Base-by-base conservation (phyloP, 1,140 invertebrate genomes). In the Parapsyche elsis region DNA sequence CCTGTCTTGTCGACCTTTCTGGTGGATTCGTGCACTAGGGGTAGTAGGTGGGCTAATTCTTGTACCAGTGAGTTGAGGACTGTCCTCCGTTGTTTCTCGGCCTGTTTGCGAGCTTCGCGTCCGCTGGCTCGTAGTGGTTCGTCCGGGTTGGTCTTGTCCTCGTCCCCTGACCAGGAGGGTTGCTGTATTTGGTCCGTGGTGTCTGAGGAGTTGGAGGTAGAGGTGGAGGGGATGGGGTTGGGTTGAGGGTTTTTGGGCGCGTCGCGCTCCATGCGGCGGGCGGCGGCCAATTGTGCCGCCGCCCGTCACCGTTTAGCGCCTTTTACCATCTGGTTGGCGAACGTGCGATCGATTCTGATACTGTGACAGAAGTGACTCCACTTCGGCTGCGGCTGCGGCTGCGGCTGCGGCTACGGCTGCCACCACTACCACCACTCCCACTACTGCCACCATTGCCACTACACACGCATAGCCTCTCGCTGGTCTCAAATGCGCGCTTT, bases 1-100 rank as follows among this genome's bases (percentile, higher is more conserved):
- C 95, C 96, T 9, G 96, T 97, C 87, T 98, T 98, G 88, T 98
- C 96, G 84, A 97, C 90, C 84, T 93, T 93, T 84, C 95, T 94
- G 10, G 94, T 91, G 81, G 95, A 95, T 85, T 92, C 93, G 30
- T 94, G 91, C 57, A 96, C 94, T 86, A 95, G 93, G 4, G 96
- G 95, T 44, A 98, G 92, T 83, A 98, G 90, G 23, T 91, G 89
- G 30, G 94, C 94, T 85, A 98, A 91, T 86, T 95, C 93, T 26
- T 91, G 91, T 82, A 98, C 97, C 85, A 94, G 95, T 9, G 92
- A 91, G 88, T 98, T 98, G 80, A 98, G 92, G 85, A 96, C 96
- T 86, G 97, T 96, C 24, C 97, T 90, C 5, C 97, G 91, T 85
- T 95, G 92, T 86, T 98, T 98, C 85, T 98, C 97, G 7, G 95